Base-by-base conservation (phyloP, 2,888 invertebrate genomes). In the Agrotis ipsilon region DNA sequence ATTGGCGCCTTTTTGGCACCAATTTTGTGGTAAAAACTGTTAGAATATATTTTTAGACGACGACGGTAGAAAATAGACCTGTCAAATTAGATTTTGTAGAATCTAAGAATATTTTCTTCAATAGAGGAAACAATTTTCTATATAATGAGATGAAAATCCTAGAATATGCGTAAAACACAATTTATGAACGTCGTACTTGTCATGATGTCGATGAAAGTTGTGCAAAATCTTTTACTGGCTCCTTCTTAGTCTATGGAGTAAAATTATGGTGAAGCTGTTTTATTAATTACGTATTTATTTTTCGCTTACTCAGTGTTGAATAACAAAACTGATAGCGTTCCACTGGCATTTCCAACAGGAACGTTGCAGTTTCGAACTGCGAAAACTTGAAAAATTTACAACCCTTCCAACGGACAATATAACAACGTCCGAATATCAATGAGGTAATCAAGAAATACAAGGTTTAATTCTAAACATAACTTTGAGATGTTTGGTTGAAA, bases 51-150 rank as follows among this genome's bases (percentile, higher is more conserved):
- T 43, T 45, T 32, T 32, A 54, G 5, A 13, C 2, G 39, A 14
- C 27, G 32, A 0, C 9, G 14, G 24, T 24, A 24, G 24, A 54
- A 58, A 32, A 27, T 49, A 13, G 18, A 27, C 2, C 2, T 24
- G 21, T 70, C 46, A 49, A 49, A 49, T 57, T 43, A 46, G 18
- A 45, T 43, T 13, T 24, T 21, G 14, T 52, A 32, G 18, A 52
- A n/a, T 68, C 21, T 7, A 14, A n/a, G 7, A 69, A 45, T n/a
- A 52, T 69, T 14, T 27, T n/a, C n/a, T n/a, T n/a, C n/a, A n/a
- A n/a, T n/a, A 1, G 18, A 43, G 21, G 14, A 27, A 49, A 19
- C 9, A 39, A 11, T 11, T 39, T 39, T 39, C 39, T 11, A 39
- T 39, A 11, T 11, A 39, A 32, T 1, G 7, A 32, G 32, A 32